These are phyloP conservation scores for Gastracanthus pulcherrimus DNA, from an alignment of 2,888 invertebrate genomes.

Conservation along the genomic window DNA sequence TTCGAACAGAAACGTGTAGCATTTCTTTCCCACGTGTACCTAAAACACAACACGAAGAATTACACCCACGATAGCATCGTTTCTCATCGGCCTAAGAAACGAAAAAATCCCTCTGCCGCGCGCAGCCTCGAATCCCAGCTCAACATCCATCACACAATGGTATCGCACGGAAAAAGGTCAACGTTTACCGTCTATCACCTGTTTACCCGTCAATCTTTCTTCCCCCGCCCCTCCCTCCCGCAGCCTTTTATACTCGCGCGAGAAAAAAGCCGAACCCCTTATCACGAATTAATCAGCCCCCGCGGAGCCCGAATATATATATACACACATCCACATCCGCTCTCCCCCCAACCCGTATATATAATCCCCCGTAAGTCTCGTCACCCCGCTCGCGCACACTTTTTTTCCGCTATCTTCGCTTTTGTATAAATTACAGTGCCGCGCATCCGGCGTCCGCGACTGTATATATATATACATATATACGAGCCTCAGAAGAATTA, in stretches of 20 bases:
- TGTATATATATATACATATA: background rate
- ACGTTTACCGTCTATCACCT: slow-evolving; percentile 9
- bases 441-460: background rate
- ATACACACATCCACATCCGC: background rate
- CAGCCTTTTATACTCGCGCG: background rate
- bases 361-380: background rate
- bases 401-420: too few relatives aligned
- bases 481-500: too few relatives aligned
- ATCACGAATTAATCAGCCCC: background rate
- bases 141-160: slow-evolving; percentile 2
- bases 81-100: background rate
- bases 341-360: background rate
- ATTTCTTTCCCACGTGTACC: background rate
- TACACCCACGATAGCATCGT: background rate
- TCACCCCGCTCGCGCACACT: background rate
- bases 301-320: too few relatives aligned
- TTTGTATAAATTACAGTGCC: background rate
- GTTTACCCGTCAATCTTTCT: background rate
- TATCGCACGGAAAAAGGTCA: background rate
- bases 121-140: background rate
- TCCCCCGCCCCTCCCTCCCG: background rate
- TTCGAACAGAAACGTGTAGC: background rate
- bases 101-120: background rate
- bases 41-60: background rate
- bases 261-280: background rate